Base-by-base conservation (phyloP, 2,888 invertebrate species). In the Antheraea assamensis region DNA sequence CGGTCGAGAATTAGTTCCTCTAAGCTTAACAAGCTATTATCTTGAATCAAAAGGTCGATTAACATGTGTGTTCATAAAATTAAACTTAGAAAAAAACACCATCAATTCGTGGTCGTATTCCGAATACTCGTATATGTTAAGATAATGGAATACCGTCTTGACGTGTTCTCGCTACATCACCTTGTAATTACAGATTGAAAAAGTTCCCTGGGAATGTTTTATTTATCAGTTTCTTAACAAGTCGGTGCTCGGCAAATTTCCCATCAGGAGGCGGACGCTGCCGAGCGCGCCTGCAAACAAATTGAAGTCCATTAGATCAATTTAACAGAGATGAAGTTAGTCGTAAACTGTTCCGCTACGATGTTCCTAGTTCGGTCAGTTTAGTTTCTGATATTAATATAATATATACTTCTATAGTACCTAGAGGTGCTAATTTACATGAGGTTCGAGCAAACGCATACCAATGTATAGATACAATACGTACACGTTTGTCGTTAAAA, bases 221-320 rank as follows among this genome's bases (percentile, higher is more conserved):
- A 30, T 64, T 64, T 64, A 64, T 64, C 17, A 30, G 27, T 64
- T 64, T 64, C 61, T 30, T 30, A 30, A 30, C 17, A 64, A 64
- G 61, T 30, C 17, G 10, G 24, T 58, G 58, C n/a, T 55, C n/a
- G 55, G 27, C 15, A 61, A 61, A 61, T 61, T 61, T 61, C 61
- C 30, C 61, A 30, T 30, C 61, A 64, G 30, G 13, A 64, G 61
- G 30, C 61, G 27, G 61, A 64, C 27, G 30, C 17, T 13, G 30
- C 61, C 61, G 61, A 27, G 61, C 17, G 61, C 30, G 30, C 61
- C 30, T 64, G 30, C 61, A 30, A 64, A 64, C 61, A 64, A 64
- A 64, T 64, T 64, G 61, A 64, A 64, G 61, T 64, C 61, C 61
- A 64, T 64, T 64, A 64, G 61, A 64, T 64, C 61, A 64, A 64